phyloP scores from a whole-genome alignment of 2,113 vertebrate species.

The Neotragus moschatus region DNA sequence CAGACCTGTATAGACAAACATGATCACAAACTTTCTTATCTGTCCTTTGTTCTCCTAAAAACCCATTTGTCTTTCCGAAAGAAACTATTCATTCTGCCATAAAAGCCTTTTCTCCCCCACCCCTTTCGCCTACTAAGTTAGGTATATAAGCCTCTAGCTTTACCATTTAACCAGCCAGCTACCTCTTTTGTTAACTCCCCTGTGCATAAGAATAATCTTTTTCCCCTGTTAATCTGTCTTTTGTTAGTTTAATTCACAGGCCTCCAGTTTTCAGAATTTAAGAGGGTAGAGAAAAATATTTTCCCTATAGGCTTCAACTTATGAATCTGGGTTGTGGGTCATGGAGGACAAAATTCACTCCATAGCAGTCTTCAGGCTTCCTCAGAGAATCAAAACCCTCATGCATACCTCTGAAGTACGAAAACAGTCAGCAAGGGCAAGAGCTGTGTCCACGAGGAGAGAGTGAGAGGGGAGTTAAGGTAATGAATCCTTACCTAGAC shows the following conservation, averaged over 20 bases:
- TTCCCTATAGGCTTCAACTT: neutral
- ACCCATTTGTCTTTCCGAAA: conserved; percentile 31
- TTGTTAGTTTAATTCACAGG: neutral
- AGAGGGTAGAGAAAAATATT: neutral
- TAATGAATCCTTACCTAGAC: neutral
- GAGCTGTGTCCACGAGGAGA: neutral
- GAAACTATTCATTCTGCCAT: neutral
- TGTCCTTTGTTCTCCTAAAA: conserved; percentile 41
- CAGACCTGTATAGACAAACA: neutral
- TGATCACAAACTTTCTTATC: neutral
- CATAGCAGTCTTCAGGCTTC: neutral
- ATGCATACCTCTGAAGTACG: neutral
- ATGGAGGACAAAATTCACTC: neutral
- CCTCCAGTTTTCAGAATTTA: neutral
- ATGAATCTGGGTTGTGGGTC: neutral
- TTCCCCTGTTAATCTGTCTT: neutral
- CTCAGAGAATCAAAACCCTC: neutral
- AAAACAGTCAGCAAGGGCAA: neutral
- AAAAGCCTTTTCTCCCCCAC: neutral
- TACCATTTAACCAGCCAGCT: neutral
- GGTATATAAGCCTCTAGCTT: neutral
- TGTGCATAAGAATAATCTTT: neutral
- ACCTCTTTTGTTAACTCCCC: neutral
- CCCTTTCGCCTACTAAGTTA: neutral
- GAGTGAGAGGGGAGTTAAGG: neutral